Evolutionary conservation across 2,113 vertebrate species (phyloP), one percentile per base, ranked within the genome.

Genomic region (Stercorarius parasiticus): DNA sequence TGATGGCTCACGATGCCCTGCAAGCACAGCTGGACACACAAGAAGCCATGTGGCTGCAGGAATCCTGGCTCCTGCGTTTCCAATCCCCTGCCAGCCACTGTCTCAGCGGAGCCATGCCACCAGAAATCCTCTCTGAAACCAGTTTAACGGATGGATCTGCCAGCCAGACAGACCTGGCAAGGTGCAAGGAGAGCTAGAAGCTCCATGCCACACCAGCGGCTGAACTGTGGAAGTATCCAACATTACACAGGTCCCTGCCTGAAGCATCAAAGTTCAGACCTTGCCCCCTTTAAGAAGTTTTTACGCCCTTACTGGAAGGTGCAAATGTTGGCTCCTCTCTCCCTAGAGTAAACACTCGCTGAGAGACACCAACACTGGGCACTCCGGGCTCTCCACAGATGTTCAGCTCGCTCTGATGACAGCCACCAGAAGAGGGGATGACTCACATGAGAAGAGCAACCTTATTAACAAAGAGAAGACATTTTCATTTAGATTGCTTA

Each of bases 121-220:
- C 50, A 88, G 90, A 70, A 94, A 88, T 29, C 29, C 74, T 38
- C 74, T 43, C 12, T 56, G 90, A 20, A 49, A 82, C 16, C 10
- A 27, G 21, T 52, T 61, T 2, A 20, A 40, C 16, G n/a, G 27
- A 5, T n/a, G 64, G 61, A 15, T 8, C 26, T 21, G 29, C 5
- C 47, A 77, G 85, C 36, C n/a, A 47, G 32, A 23, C 43, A 55
- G 73, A 16, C 13, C 18, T 25, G 32, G 32, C n/a, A n/a, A 21
- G 19, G 34, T 6, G 21, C 67, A 26, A 4, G 5, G 29, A n/a
- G 64, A 87, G 69, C 74, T 80, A 93, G 27, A 15, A 36, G 69
- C 83, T 67, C 42, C 1, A 0, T 0, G 40, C 23, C 52, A 36
- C 50, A 34, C 2, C 36, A n/a, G 19, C 0, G 27, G 22, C 77